These are phyloP conservation scores for Graphium colonna DNA, from an alignment of 2,888 invertebrate genomes.

Conservation along the genomic window DNA sequence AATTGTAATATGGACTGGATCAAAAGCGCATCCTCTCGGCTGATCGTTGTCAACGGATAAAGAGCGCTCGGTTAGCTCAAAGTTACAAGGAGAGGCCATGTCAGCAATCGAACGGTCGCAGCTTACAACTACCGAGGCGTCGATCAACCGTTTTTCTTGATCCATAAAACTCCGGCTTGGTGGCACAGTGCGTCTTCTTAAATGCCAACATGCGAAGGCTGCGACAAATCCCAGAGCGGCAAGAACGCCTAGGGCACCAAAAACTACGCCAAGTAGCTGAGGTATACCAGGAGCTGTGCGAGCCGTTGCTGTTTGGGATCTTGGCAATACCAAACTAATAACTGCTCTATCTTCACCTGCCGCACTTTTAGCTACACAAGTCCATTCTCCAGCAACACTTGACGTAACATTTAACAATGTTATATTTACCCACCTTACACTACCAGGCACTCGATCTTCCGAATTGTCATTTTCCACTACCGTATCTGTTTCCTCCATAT, in stretches of 20 bases:
- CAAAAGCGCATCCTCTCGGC: slow-evolving; percentile 70
- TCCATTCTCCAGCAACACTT: slow-evolving; percentile 91
- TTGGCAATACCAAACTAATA: slow-evolving; percentile 74
- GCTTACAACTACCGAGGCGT: slow-evolving; percentile 84
- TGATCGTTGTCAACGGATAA: slow-evolving; percentile 62
- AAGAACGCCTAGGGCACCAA: slow-evolving; percentile 85
- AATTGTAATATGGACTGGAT: slow-evolving; percentile 82
- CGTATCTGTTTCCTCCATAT: slow-evolving; percentile 70
- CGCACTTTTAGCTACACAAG: slow-evolving; percentile 87
- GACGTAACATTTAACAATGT: slow-evolving; percentile 91
- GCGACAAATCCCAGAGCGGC: slow-evolving; percentile 82
- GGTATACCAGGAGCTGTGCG: slow-evolving; percentile 87
- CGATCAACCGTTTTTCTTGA: slow-evolving; percentile 92
- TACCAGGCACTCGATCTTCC: slow-evolving; percentile 69
- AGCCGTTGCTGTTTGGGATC: slow-evolving; percentile 87
- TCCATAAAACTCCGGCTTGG: slow-evolving; percentile 88
- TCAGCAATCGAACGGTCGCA: slow-evolving; percentile 84
- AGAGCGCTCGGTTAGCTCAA: slow-evolving; percentile 70
- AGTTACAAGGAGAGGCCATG: slow-evolving; percentile 77
- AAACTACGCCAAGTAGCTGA: slow-evolving; percentile 85
- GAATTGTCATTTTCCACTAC: slow-evolving; percentile 61
- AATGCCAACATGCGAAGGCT: slow-evolving; percentile 80
- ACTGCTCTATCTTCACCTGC: slow-evolving; percentile 82
- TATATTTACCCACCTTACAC: slow-evolving; percentile 87
- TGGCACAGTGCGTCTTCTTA: slow-evolving; percentile 86